Conservation (phyloP, 2,113 vertebrate genomes). For the Alaudala cheleensis region DNA sequence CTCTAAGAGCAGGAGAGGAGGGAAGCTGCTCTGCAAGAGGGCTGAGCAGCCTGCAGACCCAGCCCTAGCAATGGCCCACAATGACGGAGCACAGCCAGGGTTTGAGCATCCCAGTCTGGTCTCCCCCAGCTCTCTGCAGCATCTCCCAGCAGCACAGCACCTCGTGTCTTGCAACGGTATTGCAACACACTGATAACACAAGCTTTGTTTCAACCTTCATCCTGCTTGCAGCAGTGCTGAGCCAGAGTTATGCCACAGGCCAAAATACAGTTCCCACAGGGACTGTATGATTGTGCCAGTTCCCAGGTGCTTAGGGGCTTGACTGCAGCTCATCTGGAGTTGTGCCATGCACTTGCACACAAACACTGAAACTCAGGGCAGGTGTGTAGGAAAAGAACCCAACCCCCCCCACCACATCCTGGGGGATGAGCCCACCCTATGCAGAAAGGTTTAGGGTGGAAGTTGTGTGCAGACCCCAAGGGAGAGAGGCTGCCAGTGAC, state of each 20-base stretch:
- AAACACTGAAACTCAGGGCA: neutral
- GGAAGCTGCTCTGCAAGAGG: neutral
- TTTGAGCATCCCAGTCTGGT: neutral
- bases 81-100: neutral
- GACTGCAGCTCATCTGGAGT: neutral
- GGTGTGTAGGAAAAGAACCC: rapidly evolving
- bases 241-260: neutral
- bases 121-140: neutral
- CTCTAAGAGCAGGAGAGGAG: neutral
- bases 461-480: neutral
- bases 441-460: neutral
- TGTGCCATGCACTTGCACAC: neutral
- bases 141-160: neutral
- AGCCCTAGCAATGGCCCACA: neutral
- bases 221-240: neutral
- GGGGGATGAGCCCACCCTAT: neutral
- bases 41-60: neutral
- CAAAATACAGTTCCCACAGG: neutral
- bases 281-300: too few species aligned
- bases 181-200: neutral
- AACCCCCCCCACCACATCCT: neutral
- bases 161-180: rapidly evolving
- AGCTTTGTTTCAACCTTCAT: neutral
- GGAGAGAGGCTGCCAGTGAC: constrained; percentile 9
- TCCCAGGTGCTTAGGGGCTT: neutral